Percentiles rank a stretch among this genome's conserved stretches.
phyloP scores from a whole-genome alignment of 37 sponge, comb jelly and placozoan genomes.

The Corticium candelabrum region DNA sequence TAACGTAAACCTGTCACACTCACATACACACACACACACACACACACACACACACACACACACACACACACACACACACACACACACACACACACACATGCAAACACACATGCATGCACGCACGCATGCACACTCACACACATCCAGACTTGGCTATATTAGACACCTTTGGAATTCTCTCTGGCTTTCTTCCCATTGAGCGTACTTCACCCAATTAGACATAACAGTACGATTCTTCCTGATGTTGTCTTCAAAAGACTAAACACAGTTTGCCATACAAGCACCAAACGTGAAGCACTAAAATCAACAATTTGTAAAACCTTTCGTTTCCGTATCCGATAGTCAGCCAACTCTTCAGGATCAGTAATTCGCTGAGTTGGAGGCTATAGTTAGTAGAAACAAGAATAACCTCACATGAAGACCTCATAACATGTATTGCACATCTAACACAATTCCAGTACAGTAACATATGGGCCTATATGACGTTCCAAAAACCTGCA shows the following conservation, averaged over 20 bases:
- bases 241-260: constrained; percentile 94
- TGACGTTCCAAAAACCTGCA: too few relatives aligned
- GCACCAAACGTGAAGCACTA: too few relatives aligned
- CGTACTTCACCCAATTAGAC: constrained; percentile 94
- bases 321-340: constrained; percentile 80
- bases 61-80: not conserved
- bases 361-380: constrained; percentile 81
- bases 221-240: constrained; percentile 81
- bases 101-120: too few relatives aligned
- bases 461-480: too few relatives aligned
- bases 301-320: too few relatives aligned
- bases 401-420: constrained; percentile 3
- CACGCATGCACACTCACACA: not conserved
- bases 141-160: constrained; percentile 12
- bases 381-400: too few relatives aligned
- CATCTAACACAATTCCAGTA: too few relatives aligned
- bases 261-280: too few relatives aligned
- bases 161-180: too few relatives aligned
- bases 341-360: constrained; percentile 69
- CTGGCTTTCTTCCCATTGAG: constrained; percentile 87
- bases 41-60: too few relatives aligned
- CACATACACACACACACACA: too few relatives aligned
- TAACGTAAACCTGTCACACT: too few relatives aligned
- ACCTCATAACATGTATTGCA: not conserved
- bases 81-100: not conserved